Conservation (phyloP, 2,888 invertebrate genomes). For the Pristionchus mayeri region DNA sequence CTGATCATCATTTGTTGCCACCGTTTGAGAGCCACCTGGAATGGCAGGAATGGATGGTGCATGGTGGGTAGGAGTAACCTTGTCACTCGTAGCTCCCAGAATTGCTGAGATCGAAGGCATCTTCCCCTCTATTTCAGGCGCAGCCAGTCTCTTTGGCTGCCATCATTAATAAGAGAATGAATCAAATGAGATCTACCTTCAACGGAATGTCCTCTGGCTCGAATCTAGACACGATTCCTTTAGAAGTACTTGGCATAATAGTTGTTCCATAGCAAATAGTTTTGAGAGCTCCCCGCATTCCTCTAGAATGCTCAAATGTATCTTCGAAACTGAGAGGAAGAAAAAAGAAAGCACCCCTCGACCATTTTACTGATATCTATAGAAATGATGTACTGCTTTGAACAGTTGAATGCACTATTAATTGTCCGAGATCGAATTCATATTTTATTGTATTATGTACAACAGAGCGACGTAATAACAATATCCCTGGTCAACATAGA, state of each 20-base stretch:
- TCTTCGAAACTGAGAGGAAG: too few species aligned
- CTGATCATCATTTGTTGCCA: slow-evolving; percentile 48
- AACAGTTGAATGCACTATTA: background rate
- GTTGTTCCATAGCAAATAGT: slow-evolving; percentile 46
- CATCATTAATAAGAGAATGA: too few species aligned
- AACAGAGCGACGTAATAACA: background rate
- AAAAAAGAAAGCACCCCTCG: too few species aligned
- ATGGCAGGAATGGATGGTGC: background rate
- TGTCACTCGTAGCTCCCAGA: slow-evolving; percentile 28
- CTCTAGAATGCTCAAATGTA: too few species aligned
- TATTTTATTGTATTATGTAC: slow-evolving; percentile 38
- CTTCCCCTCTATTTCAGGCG: background rate
- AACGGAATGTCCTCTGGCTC: background rate
- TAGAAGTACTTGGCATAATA: slow-evolving; percentile 38
- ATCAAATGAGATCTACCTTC: background rate
- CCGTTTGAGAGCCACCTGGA: background rate
- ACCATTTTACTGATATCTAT: background rate
- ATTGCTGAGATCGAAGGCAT: slow-evolving; percentile 48
- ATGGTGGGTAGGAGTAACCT: background rate
- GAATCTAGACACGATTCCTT: slow-evolving; percentile 17
- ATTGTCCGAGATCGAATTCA: background rate
- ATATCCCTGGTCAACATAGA: background rate
- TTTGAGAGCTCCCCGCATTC: slow-evolving; percentile 6
- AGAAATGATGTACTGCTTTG: slow-evolving; percentile 11
- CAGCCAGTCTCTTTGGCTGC: background rate